Base-by-base conservation (phyloP, 2,888 invertebrate genomes). In the Ichneumon xanthorius region DNA sequence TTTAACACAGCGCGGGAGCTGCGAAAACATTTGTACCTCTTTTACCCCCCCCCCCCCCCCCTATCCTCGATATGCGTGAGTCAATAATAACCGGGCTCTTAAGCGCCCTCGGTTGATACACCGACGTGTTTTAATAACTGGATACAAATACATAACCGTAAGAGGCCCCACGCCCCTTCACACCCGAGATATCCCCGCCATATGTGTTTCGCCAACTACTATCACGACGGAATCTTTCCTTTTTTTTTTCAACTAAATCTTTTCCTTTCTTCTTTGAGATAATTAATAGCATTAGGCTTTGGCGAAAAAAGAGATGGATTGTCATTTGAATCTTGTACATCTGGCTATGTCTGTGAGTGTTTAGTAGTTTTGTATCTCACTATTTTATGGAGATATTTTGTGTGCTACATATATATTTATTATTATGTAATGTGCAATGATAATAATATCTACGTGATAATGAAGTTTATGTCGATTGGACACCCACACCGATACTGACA, bases 91-190 rank as follows among this genome's bases (percentile, higher is more conserved):
- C 40, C 19, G 72, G 45, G 55, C 33, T 55, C 37, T 37, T 55
- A 55, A 48, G 33, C 70, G 48, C 33, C 30, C 19, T 16, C 67
- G 4, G 33, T 37, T 37, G 22, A 78, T 68, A 55, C 55, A 68
- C 77, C 67, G 33, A 68, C n/a, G 68, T 40, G 40, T 55, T 78
- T 78, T 78, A 78, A 78, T 78, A 55, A 78, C 68, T 22, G 77
- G 40, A 68, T 76, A 65, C 65, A 50, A 76, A 76, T 53, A 50
- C 45, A 48, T 65, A 76, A 22, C 76, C 19, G 50, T 30, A n/a
- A 65, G 76, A 61, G 37, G 6, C 11, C 16, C 11, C 30, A 76
- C 63, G 48, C 76, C 65, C 48, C 33, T 19, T 76, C 63, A n/a
- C 76, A 65, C 50, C 76, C 22, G 50, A 45, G 7, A 30, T 65